Conservation (phyloP, 2,113 vertebrate genomes). For the Chionis minor region DNA sequence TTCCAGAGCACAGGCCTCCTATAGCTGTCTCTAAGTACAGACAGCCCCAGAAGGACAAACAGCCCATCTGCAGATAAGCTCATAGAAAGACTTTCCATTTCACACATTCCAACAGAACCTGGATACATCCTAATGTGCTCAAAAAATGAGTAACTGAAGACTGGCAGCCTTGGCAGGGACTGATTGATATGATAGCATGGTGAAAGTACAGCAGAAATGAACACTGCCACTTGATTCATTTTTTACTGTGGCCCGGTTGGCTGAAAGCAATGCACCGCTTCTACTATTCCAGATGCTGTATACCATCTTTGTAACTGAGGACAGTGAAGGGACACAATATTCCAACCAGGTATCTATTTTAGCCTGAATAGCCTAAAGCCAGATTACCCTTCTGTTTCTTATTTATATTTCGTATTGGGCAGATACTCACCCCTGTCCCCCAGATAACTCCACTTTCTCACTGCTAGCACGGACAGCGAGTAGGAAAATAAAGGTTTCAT, state of each 20-base stretch:
- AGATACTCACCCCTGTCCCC: rapidly evolving
- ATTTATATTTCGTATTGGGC: background rate
- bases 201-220: background rate
- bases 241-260: background rate
- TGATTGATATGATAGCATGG: background rate
- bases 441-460: background rate
- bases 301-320: background rate
- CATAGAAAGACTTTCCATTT: background rate
- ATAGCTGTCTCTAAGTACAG: background rate
- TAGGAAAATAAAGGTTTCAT: background rate
- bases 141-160: background rate
- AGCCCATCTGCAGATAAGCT: background rate
- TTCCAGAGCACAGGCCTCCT: background rate
- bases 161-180: background rate
- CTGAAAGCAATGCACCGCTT: background rate
- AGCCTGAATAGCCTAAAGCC: background rate
- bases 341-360: background rate
- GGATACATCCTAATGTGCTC: background rate
- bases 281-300: background rate
- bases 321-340: background rate
- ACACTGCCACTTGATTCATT: background rate
- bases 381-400: background rate
- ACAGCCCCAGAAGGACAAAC: background rate
- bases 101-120: background rate
- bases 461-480: background rate